Evolutionary conservation across 2,888 invertebrate species (phyloP).

Genomic region (Drosophila setosimentum): DNA sequence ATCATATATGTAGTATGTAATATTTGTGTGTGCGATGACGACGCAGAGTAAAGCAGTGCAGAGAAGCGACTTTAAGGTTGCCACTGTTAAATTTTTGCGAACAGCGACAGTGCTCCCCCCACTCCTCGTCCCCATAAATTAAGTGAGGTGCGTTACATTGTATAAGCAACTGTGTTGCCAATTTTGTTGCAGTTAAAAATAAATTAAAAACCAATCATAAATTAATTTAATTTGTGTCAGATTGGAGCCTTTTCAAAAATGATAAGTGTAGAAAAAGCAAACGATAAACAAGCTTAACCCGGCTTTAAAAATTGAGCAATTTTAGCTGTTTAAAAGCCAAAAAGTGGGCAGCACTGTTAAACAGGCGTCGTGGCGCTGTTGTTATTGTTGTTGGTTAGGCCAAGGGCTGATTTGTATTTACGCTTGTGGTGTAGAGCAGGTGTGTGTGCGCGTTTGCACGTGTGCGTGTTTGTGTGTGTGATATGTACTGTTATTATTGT

Average conservation of each 20-base stretch:
- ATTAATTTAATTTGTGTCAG: neutral
- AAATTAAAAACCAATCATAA: slow-evolving; percentile 12
- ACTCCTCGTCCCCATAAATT: slow-evolving; percentile 7
- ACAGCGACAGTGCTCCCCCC: slow-evolving; percentile 14
- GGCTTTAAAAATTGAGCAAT: neutral
- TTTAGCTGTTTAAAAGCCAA: slow-evolving; percentile 28
- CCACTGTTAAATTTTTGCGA: slow-evolving; percentile 29
- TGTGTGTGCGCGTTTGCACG: slow-evolving; percentile 18
- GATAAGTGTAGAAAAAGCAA: neutral
- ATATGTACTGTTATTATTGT: slow-evolving; percentile 35
- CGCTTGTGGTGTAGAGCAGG: slow-evolving; percentile 31
- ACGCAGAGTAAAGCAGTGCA: slow-evolving; percentile 27
- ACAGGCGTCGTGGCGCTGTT: slow-evolving; percentile 66
- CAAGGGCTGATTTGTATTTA: slow-evolving; percentile 68
- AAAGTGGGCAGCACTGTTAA: slow-evolving; percentile 39
- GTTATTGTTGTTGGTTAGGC: slow-evolving; percentile 39
- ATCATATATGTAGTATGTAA: slow-evolving; percentile 43
- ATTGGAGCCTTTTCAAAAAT: neutral
- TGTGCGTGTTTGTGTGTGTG: slow-evolving; percentile 20
- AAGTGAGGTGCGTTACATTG: slow-evolving; percentile 56
- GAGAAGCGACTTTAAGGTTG: slow-evolving; percentile 9
- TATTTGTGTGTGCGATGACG: slow-evolving; percentile 52
- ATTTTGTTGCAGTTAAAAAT: neutral
- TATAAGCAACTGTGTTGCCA: slow-evolving; percentile 53
- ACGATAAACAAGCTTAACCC: neutral